Percentiles rank a stretch among this genome's conserved stretches.
These are phyloP conservation scores for Dunckerocampus dactyliophorus DNA, from an alignment of 2,113 vertebrate genomes.

Conservation along the genomic window DNA sequence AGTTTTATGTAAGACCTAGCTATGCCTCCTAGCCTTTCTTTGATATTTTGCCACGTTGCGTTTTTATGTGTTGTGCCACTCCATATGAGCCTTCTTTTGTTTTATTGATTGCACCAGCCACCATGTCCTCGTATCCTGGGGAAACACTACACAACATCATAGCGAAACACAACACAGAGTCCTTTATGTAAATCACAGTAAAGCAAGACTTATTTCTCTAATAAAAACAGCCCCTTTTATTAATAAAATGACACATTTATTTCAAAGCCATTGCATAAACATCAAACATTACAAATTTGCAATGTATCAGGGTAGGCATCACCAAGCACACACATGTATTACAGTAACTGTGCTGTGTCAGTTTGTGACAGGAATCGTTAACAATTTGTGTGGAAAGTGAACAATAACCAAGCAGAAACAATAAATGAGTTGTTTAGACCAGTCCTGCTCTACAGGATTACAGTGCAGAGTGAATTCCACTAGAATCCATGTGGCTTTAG, in stretches of 20 bases:
- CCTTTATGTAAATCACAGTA: neutral
- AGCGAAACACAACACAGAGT: neutral
- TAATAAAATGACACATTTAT: slow-evolving; percentile 62
- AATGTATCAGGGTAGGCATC: slow-evolving; percentile 19
- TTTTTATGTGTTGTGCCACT: no score
- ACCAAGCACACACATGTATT: slow-evolving; percentile 38
- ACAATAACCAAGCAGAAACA: slow-evolving; percentile 38
- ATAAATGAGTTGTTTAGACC: slow-evolving; percentile 60
- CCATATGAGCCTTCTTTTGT: no score
- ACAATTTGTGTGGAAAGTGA: slow-evolving; percentile 33
- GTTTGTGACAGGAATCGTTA: slow-evolving; percentile 35
- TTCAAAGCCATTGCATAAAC: slow-evolving; percentile 56
- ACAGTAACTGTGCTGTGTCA: slow-evolving; percentile 40
- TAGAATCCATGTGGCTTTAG: slow-evolving; percentile 81
- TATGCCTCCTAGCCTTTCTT: no score
- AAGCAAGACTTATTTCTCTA: neutral
- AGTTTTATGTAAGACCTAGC: no score
- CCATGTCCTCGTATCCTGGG: no score
- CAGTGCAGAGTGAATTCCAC: slow-evolving; percentile 77
- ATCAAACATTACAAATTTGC: slow-evolving; percentile 54
- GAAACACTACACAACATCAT: no score
- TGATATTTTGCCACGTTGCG: no score
- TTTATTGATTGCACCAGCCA: no score
- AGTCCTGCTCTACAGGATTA: slow-evolving; percentile 63
- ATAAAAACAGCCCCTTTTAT: slow-evolving; percentile 27